These are phyloP conservation scores for Xanthostigma xanthostigma DNA, from an alignment of 2,888 invertebrate species.

Conservation along the genomic window DNA sequence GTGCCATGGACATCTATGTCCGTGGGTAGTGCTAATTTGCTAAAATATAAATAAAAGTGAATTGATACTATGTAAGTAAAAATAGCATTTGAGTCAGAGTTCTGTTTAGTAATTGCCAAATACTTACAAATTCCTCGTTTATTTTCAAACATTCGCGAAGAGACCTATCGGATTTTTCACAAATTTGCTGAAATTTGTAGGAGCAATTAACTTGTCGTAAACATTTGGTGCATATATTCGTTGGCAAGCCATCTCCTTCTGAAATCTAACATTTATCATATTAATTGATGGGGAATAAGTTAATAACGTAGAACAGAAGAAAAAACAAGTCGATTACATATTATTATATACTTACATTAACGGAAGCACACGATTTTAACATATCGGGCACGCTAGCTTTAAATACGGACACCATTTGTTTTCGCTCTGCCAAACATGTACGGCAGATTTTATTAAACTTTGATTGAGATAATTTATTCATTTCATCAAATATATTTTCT, in stretches of 20 bases:
- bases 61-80: not conserved
- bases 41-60: not conserved
- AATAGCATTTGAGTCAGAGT: too few relatives aligned
- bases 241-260: constrained; percentile 4
- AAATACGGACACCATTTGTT: constrained; percentile 1
- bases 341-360: constrained; percentile 1
- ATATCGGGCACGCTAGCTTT: constrained; percentile 2
- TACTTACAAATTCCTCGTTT: too few relatives aligned
- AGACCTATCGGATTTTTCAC: constrained; percentile 6
- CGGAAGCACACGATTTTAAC: constrained; percentile 4
- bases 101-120: too few relatives aligned
- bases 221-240: constrained; percentile 4
- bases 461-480: not conserved
- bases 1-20: too few relatives aligned
- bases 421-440: constrained; percentile 3
- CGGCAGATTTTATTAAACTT: constrained; percentile 5
- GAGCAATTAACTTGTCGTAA: constrained; percentile 3
- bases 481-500: not conserved
- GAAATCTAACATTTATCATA: constrained; percentile 1
- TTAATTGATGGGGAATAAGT: not conserved
- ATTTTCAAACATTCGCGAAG: not conserved
- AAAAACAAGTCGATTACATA: not conserved
- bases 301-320: not conserved
- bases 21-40: too few relatives aligned
- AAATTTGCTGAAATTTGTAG: constrained; percentile 6